Percentiles rank a stretch among this genome's conserved stretches.
Conservation (phyloP, 2,888 invertebrate species). For the Oligia strigilis region DNA sequence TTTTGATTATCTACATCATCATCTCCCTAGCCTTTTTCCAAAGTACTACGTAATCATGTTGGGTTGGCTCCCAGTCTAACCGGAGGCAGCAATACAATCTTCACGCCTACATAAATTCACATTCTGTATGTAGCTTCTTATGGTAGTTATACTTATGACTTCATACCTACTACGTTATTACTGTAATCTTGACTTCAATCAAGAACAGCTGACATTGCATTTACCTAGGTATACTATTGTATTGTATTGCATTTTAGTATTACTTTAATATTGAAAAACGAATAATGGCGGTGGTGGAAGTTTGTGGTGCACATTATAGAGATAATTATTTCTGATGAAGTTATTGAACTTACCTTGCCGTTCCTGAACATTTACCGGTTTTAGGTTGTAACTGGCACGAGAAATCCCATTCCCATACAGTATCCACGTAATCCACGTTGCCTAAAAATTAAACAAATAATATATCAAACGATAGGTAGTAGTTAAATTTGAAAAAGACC, state of each 20-base stretch:
- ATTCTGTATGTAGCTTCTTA: too few species aligned
- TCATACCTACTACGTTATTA: not conserved
- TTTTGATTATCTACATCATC: not conserved
- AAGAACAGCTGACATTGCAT: not conserved
- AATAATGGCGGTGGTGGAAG: too few species aligned
- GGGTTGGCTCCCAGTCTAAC: not conserved
- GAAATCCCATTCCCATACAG: constrained; percentile 80
- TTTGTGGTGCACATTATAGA: too few species aligned
- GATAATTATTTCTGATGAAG: constrained; percentile 3
- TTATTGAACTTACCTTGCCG: constrained; percentile 50
- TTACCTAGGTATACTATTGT: too few species aligned
- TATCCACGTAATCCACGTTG: constrained; percentile 53
- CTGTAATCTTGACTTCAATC: not conserved
- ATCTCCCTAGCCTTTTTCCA: not conserved
- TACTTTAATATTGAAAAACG: not conserved
- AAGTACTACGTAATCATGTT: not conserved
- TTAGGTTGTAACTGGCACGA: constrained; percentile 80
- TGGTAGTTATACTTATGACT: too few species aligned
- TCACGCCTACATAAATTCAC: not conserved
- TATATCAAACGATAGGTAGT: not conserved
- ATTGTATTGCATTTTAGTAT: not conserved
- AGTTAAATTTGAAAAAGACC: not conserved
- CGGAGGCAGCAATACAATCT: not conserved
- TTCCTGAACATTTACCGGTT: constrained; percentile 70
- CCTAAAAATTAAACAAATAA: constrained; percentile 60